Evolutionary conservation across 2,797 vertebrate genomes (phyloP).

Genomic region (Emydoidea blandingii): DNA sequence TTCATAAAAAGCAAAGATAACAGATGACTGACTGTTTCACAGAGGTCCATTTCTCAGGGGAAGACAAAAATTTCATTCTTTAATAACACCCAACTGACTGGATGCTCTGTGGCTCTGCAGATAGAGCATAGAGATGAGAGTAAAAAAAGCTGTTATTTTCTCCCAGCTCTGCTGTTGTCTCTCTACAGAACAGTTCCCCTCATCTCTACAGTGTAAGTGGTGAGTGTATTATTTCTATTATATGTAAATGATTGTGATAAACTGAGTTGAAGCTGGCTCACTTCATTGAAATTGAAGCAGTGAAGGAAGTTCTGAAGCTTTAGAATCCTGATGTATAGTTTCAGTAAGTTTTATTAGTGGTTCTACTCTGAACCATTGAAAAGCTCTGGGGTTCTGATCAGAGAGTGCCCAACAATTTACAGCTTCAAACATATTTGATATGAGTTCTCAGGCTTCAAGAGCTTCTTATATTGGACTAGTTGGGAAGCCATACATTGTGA

Average conservation of each 20-base stretch:
- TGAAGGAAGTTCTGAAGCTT: background rate
- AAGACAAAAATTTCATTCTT: background rate
- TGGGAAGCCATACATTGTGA: accelerated
- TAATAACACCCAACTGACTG: background rate
- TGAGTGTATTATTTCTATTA: background rate
- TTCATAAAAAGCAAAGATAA: background rate
- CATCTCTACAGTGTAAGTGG: background rate
- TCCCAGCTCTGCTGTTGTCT: background rate
- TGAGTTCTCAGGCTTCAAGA: background rate
- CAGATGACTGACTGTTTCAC: background rate
- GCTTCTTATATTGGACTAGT: accelerated
- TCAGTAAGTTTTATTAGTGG: background rate
- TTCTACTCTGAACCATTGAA: background rate
- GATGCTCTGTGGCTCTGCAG: background rate
- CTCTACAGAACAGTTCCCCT: background rate
- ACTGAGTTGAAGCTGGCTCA: background rate
- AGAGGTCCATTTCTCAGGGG: background rate
- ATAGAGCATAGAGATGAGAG: background rate
- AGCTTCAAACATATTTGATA: background rate
- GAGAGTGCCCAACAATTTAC: background rate
- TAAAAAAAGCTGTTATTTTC: background rate
- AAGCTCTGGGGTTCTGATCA: background rate
- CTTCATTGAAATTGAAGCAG: background rate
- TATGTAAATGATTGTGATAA: accelerated
- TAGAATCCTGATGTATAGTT: background rate